Evolutionary conservation across 2,797 vertebrate genomes (phyloP).

Genomic region (Babyrousa celebensis): DNA sequence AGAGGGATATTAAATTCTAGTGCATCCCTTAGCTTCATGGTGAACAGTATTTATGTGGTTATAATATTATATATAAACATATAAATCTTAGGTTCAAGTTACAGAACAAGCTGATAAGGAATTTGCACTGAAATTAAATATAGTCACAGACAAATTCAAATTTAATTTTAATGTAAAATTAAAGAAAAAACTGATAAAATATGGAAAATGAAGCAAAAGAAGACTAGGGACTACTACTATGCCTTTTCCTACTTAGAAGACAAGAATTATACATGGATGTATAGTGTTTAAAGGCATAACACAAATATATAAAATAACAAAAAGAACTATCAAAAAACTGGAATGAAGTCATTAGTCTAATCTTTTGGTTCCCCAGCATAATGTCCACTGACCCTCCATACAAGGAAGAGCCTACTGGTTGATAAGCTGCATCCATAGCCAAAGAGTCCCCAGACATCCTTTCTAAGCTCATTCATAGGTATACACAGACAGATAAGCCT

Average conservation of each 20-base stretch:
- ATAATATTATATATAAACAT: slow-evolving; percentile 13
- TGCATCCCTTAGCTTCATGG: neutral
- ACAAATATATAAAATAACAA: neutral
- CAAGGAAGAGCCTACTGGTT: neutral
- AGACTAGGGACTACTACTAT: neutral
- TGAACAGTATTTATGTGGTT: slow-evolving; percentile 29
- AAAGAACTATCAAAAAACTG: neutral
- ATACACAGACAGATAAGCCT: neutral
- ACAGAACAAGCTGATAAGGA: neutral
- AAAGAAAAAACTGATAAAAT: neutral
- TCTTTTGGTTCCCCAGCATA: neutral
- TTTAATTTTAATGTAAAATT: neutral
- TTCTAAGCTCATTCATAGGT: neutral
- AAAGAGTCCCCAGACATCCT: neutral
- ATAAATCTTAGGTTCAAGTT: slow-evolving; percentile 48
- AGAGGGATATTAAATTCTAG: slow-evolving; percentile 19
- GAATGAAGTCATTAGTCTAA: neutral
- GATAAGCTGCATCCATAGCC: neutral
- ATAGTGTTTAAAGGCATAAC: slow-evolving; percentile 52
- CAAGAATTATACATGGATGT: neutral
- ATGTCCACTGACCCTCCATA: neutral
- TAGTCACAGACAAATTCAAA: neutral
- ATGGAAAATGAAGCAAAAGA: slow-evolving; percentile 10
- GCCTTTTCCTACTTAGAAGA: neutral
- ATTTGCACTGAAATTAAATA: slow-evolving; percentile 24